phyloP scores from a whole-genome alignment of 2,797 vertebrate genomes.

The Toxotes lorentzi region DNA sequence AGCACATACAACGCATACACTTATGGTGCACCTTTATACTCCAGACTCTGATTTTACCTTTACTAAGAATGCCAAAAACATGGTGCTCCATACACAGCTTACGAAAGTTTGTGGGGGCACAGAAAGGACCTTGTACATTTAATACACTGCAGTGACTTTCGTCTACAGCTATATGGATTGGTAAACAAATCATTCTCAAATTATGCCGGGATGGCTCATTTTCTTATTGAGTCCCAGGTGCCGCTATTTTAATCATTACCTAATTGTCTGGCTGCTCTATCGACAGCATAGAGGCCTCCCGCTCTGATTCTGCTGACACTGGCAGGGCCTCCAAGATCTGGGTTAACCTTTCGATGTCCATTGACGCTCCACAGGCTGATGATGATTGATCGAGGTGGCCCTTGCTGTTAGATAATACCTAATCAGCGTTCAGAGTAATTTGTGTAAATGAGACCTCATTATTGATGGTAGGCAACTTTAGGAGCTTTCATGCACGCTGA shows the following conservation, averaged over 20 bases:
- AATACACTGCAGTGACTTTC: conserved; percentile 81
- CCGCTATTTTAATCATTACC: conserved; percentile 95
- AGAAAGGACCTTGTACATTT: conserved; percentile 68
- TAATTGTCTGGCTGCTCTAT: conserved; percentile 97
- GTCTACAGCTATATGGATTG: conserved; percentile 88
- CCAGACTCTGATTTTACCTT: conserved; percentile 25
- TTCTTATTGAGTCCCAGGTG: conserved; percentile 90
- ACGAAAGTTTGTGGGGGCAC: conserved; percentile 69
- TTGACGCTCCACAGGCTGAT: conserved; percentile 90
- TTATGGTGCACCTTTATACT: neutral
- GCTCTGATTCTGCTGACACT: conserved; percentile 98
- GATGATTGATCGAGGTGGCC: conserved; percentile 94
- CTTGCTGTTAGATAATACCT: conserved; percentile 95
- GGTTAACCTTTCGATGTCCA: conserved; percentile 95
- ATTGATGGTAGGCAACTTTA: conserved; percentile 91
- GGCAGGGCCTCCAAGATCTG: conserved; percentile 88
- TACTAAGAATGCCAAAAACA: conserved; percentile 15
- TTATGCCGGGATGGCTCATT: conserved; percentile 92
- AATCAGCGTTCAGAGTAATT: conserved; percentile 95
- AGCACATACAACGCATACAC: neutral
- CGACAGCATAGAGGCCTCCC: conserved; percentile 89
- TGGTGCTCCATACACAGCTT: conserved; percentile 19
- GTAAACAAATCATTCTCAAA: conserved; percentile 93
- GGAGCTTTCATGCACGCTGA: conserved; percentile 85
- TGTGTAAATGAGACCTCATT: conserved; percentile 98